Base-by-base conservation (phyloP, 2,888 invertebrate genomes). In the Oscheius sp. region DNA sequence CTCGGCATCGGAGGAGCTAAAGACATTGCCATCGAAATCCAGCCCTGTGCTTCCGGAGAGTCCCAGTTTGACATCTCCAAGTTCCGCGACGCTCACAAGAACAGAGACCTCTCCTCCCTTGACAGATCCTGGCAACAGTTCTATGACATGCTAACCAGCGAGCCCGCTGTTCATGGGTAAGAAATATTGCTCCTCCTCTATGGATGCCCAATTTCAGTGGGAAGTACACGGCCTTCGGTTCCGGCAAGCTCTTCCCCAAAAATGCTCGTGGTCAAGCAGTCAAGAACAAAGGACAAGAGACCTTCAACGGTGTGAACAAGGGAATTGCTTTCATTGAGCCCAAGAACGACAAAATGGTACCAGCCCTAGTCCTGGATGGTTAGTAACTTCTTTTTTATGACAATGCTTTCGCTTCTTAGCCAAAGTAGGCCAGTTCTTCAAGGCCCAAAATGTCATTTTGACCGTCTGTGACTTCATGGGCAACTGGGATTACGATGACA, bases 281-380 rank as follows among this genome's bases (percentile, higher is more conserved):
- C 5, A 5, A 21, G 1, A 48, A 60, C 29, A 51, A 51, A 1
- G 73, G 73, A 33, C 65, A 73, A 1, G 66, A 65, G 47, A 13
- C 9, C 0, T 10, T 32, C 1, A 9, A 11, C 9, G 73, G 73
- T 13, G 47, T 53, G 1, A 57, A 57, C 58, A 73, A 73, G 37
- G 65, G 65, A 29, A 47, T 73, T 42, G 65, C 37, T 9, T 73
- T 73, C 57, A 73, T 73, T 37, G 29, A 65, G 48, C 37, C 55
- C 7, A 48, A 5, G n/a, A 48, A n/a, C n/a, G 65, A 47, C 58
- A 10, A 32, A 57, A 57, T 47, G 66, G 65, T 35, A 11, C 55
- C 66, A n/a, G 73, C 73, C 13, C 48, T 73, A 4, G 65, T 73
- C n/a, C 57, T 73, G 4, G 73, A 73, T 21, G 53, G 73, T 66